phyloP scores from a whole-genome alignment of 2,113 vertebrate genomes.

The Passer domesticus region DNA sequence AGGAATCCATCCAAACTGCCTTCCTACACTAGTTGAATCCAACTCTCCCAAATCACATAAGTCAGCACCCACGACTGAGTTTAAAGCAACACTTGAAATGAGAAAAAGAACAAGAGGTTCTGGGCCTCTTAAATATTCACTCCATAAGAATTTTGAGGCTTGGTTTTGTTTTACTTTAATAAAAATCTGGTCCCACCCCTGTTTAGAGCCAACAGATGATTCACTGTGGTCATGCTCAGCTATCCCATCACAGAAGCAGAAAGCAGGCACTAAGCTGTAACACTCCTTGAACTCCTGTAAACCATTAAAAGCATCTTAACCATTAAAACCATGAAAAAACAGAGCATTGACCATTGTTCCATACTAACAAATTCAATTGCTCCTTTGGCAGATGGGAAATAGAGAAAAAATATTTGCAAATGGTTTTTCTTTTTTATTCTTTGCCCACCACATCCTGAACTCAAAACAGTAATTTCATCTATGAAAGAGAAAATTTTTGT shows the following conservation, averaged over 20 bases:
- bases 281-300: not conserved
- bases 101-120: not conserved
- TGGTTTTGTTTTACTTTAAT: not conserved
- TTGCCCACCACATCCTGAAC: conserved; percentile 23
- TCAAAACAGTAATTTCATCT: not conserved
- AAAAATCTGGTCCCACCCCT: not conserved
- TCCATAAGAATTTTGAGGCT: not conserved
- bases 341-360: not conserved
- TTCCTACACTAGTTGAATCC: not conserved
- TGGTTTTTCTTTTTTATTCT: not conserved
- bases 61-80: not conserved
- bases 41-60: not conserved
- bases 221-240: not conserved
- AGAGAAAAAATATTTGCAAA: not conserved
- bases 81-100: not conserved
- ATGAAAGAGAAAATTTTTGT: not conserved
- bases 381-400: not conserved
- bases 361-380: not conserved
- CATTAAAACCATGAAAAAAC: not conserved
- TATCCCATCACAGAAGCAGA: not conserved
- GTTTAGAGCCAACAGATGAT: not conserved
- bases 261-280: not conserved
- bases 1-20: not conserved
- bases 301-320: not conserved
- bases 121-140: not conserved